These are phyloP conservation scores for Exaiptasia diaphana DNA, from an alignment of 64 coral and sea anemone species.

Conservation along the genomic window DNA sequence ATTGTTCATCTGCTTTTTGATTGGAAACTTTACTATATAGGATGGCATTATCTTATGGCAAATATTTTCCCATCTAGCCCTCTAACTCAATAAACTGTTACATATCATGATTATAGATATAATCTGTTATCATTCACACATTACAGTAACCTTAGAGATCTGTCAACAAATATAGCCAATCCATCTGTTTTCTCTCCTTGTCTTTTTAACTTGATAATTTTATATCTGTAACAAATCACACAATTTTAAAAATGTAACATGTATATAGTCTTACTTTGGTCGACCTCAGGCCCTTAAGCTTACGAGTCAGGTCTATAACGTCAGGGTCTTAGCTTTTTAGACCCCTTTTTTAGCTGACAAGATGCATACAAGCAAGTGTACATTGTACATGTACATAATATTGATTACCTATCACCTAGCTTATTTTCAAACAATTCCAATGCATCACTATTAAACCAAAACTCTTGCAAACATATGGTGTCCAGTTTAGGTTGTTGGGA, in stretches of 20 bases:
- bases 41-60: too few relatives aligned
- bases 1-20: too few relatives aligned
- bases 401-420: slow-evolving; percentile 55
- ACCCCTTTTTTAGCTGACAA: background rate
- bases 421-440: slow-evolving; percentile 65
- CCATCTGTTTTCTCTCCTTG: slow-evolving; percentile 73
- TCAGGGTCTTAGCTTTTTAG: background rate
- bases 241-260: too few relatives aligned
- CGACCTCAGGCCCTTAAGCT: too few relatives aligned
- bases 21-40: too few relatives aligned
- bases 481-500: slow-evolving; percentile 33
- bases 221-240: slow-evolving; percentile 54
- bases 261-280: too few relatives aligned
- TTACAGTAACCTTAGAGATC: slow-evolving; percentile 32
- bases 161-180: slow-evolving; percentile 54
- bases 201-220: slow-evolving; percentile 67
- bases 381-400: background rate
- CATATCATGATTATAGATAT: too few relatives aligned
- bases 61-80: too few relatives aligned
- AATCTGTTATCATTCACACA: too few relatives aligned
- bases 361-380: background rate
- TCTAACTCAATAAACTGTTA: too few relatives aligned
- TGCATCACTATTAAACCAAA: slow-evolving; percentile 73
- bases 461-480: slow-evolving; percentile 66
- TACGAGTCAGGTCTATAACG: background rate